phyloP scores from a whole-genome alignment of 1,140 invertebrate species.

The Zaprionus capensis region DNA sequence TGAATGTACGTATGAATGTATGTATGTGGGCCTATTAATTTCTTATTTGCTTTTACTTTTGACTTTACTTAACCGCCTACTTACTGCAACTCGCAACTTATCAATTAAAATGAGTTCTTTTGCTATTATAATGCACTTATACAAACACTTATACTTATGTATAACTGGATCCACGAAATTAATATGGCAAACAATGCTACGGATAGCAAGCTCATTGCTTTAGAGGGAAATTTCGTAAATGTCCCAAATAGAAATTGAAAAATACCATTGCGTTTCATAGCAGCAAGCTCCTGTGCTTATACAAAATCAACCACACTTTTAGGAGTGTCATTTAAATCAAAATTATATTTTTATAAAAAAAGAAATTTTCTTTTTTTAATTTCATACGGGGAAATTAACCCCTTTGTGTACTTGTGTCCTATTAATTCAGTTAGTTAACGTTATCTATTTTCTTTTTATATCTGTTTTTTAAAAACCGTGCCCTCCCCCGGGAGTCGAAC shows the following conservation, averaged over 20 bases:
- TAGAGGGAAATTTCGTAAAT: constrained; percentile 14
- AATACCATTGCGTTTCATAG: constrained; percentile 1
- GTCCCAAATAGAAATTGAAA: neutral
- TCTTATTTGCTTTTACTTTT: neutral
- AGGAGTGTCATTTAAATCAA: too few relatives aligned
- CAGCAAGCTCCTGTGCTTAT: neutral
- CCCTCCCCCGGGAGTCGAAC: too few relatives aligned
- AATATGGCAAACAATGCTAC: neutral
- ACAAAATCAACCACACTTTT: constrained; percentile 25
- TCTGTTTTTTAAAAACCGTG: too few relatives aligned
- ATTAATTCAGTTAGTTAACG: too few relatives aligned
- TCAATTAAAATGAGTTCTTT: neutral
- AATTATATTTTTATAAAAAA: too few relatives aligned
- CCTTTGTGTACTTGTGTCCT: too few relatives aligned
- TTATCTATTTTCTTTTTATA: too few relatives aligned
- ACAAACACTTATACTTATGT: neutral
- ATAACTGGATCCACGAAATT: neutral
- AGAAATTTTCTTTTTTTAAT: too few relatives aligned
- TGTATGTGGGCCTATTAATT: neutral
- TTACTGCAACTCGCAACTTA: too few relatives aligned
- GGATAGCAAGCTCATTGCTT: constrained; percentile 9
- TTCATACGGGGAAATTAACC: too few relatives aligned
- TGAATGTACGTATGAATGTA: neutral
- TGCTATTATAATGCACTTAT: too few relatives aligned
- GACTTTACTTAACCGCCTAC: too few relatives aligned